phyloP scores from a whole-genome alignment of 1,140 invertebrate genomes.

The Penaeus chinensis region DNA sequence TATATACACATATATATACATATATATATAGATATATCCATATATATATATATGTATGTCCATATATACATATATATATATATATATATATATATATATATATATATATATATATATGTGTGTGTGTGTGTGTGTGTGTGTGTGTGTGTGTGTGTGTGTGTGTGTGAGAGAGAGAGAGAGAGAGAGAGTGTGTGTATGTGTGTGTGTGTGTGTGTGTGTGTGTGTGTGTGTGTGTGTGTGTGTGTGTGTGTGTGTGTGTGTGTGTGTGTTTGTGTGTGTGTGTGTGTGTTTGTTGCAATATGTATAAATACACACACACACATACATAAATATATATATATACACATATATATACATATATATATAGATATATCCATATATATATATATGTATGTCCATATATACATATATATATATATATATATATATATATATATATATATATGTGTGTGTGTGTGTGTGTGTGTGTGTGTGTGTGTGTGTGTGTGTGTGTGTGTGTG shows the following conservation, averaged over 20 bases:
- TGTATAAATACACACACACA: background rate
- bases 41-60: background rate
- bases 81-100: background rate
- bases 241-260: background rate
- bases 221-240: background rate
- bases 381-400: background rate
- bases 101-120: background rate
- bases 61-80: conserved; percentile 2
- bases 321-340: background rate
- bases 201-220: background rate
- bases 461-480: too few species aligned
- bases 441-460: too few species aligned
- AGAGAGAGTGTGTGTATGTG: background rate
- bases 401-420: background rate
- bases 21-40: conserved; percentile 19
- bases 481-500: too few species aligned
- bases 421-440: too few species aligned
- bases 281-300: background rate
- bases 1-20: conserved; percentile 3
- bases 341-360: background rate
- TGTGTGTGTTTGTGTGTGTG: background rate
- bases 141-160: background rate
- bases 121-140: background rate
- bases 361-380: background rate
- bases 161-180: conserved; percentile 15